These are phyloP conservation scores for Pseudococcus longispinus DNA, from an alignment of 2,888 invertebrate species.

Conservation along the genomic window DNA sequence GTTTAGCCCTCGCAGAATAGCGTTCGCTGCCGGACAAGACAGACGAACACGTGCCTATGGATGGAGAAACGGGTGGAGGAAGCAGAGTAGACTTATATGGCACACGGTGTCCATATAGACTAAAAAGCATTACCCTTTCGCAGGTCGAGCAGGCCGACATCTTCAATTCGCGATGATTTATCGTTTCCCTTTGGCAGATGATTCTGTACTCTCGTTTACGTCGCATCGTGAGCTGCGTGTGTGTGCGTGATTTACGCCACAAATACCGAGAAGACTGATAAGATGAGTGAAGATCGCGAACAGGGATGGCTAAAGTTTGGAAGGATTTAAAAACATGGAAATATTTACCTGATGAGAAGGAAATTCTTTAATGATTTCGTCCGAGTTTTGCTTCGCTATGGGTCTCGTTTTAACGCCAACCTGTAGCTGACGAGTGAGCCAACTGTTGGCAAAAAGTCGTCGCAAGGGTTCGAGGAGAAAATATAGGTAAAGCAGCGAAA, in stretches of 20 bases:
- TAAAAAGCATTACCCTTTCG: no score
- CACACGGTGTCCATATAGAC: not conserved
- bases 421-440: not conserved
- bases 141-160: not conserved
- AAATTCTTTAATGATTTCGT: no score
- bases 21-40: not conserved
- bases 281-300: not conserved
- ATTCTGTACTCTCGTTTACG: not conserved
- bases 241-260: not conserved
- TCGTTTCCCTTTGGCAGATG: constrained; percentile 10
- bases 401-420: not conserved
- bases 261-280: not conserved
- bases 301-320: not conserved
- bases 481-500: no score
- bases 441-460: not conserved
- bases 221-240: no score
- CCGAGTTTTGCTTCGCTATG: not conserved
- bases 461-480: not conserved
- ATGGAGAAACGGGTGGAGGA: not conserved
- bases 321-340: no score
- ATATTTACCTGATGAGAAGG: no score
- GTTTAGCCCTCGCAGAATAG: not conserved
- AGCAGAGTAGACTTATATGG: not conserved
- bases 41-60: not conserved
- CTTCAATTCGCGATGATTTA: constrained; percentile 24